A percentile compares a stretch with the other conserved stretches of the same genome.
Evolutionary conservation across 2,888 invertebrate species (phyloP).

Genomic region (Aphrophora alni): DNA sequence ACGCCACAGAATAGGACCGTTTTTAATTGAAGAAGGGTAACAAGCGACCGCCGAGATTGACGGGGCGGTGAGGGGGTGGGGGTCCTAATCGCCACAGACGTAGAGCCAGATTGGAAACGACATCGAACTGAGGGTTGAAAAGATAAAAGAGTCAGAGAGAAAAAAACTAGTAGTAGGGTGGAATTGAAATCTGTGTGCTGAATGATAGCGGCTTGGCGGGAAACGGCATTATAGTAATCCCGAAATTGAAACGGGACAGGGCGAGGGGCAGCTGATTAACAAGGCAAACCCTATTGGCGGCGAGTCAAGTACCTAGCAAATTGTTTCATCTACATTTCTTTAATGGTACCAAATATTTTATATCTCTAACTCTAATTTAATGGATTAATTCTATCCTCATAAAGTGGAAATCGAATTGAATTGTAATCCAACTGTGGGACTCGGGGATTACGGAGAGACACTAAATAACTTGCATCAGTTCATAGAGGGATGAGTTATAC

Average conservation of each 20-base stretch:
- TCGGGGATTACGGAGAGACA: not conserved
- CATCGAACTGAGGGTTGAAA: slow-evolving; percentile 2
- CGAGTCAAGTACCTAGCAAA: slow-evolving; percentile 9
- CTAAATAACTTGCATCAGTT: not conserved
- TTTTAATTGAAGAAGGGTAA: slow-evolving; percentile 9
- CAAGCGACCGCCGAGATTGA: slow-evolving; percentile 6
- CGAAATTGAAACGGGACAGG: not conserved
- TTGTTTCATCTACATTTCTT: slow-evolving; percentile 6
- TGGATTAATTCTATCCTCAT: not conserved
- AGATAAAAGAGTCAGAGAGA: not conserved
- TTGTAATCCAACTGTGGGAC: not conserved
- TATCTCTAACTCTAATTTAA: not conserved
- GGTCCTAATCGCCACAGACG: slow-evolving; percentile 6
- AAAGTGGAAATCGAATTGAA: not conserved
- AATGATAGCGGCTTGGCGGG: slow-evolving; percentile 9
- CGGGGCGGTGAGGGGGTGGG: not conserved
- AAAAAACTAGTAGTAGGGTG: slow-evolving; percentile 6
- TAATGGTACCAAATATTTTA: not conserved
- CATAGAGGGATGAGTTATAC: too few relatives aligned
- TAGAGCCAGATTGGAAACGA: slow-evolving; percentile 9
- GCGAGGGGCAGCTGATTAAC: not conserved
- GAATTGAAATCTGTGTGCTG: slow-evolving; percentile 9
- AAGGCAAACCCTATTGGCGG: not conserved
- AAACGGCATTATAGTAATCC: slow-evolving; percentile 2
- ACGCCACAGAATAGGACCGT: not conserved